A percentile compares a stretch with the other conserved stretches of the same genome.
phyloP scores from a whole-genome alignment of 30 jellyfish, hydroid and myxozoan species.

The Cassiopea xamachana region DNA sequence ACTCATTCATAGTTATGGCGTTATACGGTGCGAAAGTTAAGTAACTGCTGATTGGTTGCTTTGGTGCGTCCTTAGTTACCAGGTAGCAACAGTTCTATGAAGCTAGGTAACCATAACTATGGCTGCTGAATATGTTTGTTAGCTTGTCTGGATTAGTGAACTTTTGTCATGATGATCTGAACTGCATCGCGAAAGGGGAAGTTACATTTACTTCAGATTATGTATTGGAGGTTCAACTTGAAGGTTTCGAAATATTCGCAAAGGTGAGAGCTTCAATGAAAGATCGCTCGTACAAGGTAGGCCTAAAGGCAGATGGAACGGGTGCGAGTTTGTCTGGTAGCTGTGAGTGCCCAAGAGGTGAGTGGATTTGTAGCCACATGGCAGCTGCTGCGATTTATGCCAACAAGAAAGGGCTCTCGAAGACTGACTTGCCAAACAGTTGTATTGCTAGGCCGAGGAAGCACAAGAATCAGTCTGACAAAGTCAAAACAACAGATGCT shows the following conservation, averaged over 20 bases:
- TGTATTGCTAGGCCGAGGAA: neutral
- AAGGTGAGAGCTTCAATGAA: neutral
- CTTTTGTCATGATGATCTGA: neutral
- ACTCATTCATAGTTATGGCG: neutral
- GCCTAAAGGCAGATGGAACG: slow-evolving; percentile 1
- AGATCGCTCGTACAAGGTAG: slow-evolving; percentile 7
- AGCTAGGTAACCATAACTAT: neutral
- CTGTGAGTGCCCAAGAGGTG: neutral
- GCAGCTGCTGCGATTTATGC: slow-evolving; percentile 2
- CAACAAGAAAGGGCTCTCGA: neutral
- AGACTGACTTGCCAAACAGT: slow-evolving; percentile 2
- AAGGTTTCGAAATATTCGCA: neutral
- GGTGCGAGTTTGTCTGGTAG: neutral
- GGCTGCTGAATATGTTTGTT: neutral
- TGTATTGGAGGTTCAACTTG: neutral
- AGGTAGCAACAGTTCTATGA: slow-evolving; percentile 10
- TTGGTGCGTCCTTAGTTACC: slow-evolving; percentile 20
- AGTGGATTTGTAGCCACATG: slow-evolving; percentile 8
- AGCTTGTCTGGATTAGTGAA: slow-evolving; percentile 1
- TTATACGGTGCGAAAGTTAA: slow-evolving; percentile 11
- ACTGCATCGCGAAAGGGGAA: neutral
- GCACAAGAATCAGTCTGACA: neutral
- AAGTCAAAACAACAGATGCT: slow-evolving; percentile 26
- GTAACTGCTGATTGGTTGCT: neutral
- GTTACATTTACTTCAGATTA: neutral